Evolutionary conservation across 2,113 vertebrate genomes (phyloP), one percentile per base, ranked within the genome.

Genomic region (Rana temporaria): DNA sequence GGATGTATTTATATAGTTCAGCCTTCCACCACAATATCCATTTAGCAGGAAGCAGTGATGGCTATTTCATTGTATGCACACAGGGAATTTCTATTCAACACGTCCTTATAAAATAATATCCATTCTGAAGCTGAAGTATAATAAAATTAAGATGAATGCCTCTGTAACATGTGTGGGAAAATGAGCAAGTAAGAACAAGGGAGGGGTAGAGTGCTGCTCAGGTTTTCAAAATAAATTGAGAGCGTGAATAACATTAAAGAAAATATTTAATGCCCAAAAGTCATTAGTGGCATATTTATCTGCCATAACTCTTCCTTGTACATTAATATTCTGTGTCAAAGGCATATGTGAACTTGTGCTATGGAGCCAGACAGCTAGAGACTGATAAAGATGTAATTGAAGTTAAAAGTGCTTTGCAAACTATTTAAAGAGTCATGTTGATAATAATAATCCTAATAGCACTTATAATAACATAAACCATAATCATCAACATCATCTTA

Each of bases 141-240:
- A 72, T 72, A 56, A 72, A 55, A 56, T 72, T 72, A 72, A 72
- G 52, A 72, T 56, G 69, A 52, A 56, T 71, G 68, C 56, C 52
- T 56, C 52, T 19, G 22, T 56, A 55, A n/a, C 69, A 72, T 24
- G 53, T 72, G 16, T 30, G 52, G 69, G 48, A 30, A 72, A 72
- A 72, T 55, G 68, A 71, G 15, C 38, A 72, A 72, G 69, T 26
- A 24, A 72, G 52, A 56, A 69, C 19, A 69, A 11, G 69, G 48
- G 38, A 30, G 69, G 22, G 20, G 69, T 55, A 9, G 22, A 30
- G 42, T 48, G 42, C 16, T 56, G 15, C 17, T 30, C 24, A 30
- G 52, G 19, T 56, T 72, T 72, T 71, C n/a, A 18, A 55, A 71
- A 71, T 53, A 55, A 55, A 71, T 71, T 71, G 48, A 26, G 22